phyloP scores from a whole-genome alignment of 2,888 invertebrate genomes.

The Drosophila anomelani region DNA sequence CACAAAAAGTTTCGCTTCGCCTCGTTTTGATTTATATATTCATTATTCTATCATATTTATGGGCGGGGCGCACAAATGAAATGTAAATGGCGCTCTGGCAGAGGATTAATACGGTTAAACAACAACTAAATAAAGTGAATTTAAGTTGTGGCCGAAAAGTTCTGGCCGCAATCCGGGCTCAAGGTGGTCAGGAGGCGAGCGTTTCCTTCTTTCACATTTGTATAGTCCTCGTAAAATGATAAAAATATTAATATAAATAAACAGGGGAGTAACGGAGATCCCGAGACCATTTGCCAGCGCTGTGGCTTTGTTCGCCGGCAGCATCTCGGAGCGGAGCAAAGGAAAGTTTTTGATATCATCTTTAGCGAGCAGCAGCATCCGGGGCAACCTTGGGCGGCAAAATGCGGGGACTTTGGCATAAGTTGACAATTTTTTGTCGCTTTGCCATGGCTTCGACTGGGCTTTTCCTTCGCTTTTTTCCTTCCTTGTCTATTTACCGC shows the following conservation, averaged over 20 bases:
- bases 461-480: conserved; percentile 4
- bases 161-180: conserved; percentile 58
- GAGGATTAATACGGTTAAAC: conserved; percentile 52
- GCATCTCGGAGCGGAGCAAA: conserved; percentile 6
- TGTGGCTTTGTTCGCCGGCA: conserved; percentile 28
- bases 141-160: conserved; percentile 63
- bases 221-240: conserved; percentile 67
- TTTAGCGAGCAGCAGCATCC: conserved; percentile 35
- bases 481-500: conserved; percentile 25
- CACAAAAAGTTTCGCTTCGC: conserved; percentile 38
- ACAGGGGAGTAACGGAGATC: conserved; percentile 61
- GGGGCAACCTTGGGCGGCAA: conserved; percentile 16
- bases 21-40: conserved; percentile 65
- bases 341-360: conserved; percentile 68
- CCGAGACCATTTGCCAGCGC: conserved; percentile 66
- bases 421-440: conserved; percentile 60
- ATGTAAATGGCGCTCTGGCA: conserved; percentile 61
- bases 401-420: conserved; percentile 48
- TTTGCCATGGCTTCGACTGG: conserved; percentile 33
- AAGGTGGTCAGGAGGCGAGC: conserved; percentile 49
- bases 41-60: conserved; percentile 55
- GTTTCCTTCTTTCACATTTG: conserved; percentile 35
- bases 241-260: conserved; percentile 74
- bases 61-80: conserved; percentile 54
- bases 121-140: conserved; percentile 41